Base-by-base conservation (phyloP, 2,113 vertebrate species). In the Osmerus eperlanus region DNA sequence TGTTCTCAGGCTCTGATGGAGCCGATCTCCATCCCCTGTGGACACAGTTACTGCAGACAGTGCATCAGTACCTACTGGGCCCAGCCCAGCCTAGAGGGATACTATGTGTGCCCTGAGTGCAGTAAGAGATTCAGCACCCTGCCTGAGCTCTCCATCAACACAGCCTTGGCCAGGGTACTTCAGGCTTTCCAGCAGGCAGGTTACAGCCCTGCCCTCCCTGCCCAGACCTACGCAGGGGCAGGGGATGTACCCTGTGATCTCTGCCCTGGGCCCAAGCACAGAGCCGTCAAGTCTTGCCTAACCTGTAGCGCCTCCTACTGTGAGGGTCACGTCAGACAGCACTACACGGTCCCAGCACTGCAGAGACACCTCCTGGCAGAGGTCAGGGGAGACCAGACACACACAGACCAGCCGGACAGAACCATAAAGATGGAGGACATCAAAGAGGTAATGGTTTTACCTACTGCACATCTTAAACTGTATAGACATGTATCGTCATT, bases 81-180 rank as follows among this genome's bases (percentile, higher is more conserved):
- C 52, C 67, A 59, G 67, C 28, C 67, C 16, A 55, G 52, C 28
- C 53, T 16, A 32, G 54, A 25, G n/a, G 67, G 23, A 56, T 21
- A 58, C 52, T 58, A 68, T 18, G 54, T 28, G 21, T 68, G 67
- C 54, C 67, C 67, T 54, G 25, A 58, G 67, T 68, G 67, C 54
- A 58, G 54, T n/a, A 55, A 58, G 67, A 68, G 14, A 4, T 68
- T n/a, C 67, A 29, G 14, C 14, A 58, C 67, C 53, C 67, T 12
- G 4, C 67, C 67, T 18, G 23, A 55, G 15, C 67, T 68, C 21
- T 29, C 16, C 67, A 6, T 19, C 13, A 55, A 68, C 67, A n/a
- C 23, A 68, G 67, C 67, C 11, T 32, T 56, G 67, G 7, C 52
- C 23, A 32, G 5, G 67, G 14, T 56, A 11, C 19, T 68, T 15